These are phyloP conservation scores for Elysia chlorotica DNA, from an alignment of 1,140 invertebrate genomes.

Conservation along the genomic window DNA sequence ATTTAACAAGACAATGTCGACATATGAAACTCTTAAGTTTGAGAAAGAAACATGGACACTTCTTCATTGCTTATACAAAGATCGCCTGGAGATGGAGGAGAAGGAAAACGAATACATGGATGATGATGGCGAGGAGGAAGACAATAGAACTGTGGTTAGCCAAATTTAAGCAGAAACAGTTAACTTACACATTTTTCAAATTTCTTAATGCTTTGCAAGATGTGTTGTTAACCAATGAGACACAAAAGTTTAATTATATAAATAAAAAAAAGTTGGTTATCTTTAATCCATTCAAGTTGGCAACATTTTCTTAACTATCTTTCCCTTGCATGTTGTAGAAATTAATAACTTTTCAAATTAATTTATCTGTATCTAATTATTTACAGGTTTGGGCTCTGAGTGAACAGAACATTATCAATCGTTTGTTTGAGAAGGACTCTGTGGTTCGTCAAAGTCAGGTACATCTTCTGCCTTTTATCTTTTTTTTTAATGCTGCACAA, in stretches of 20 bases:
- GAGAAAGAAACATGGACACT: slow-evolving; percentile 89
- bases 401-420: slow-evolving; percentile 70
- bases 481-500: background rate
- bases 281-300: background rate
- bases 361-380: background rate
- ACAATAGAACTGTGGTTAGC: too few species aligned
- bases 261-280: background rate
- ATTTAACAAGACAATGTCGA: slow-evolving; percentile 41
- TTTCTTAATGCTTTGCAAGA: background rate
- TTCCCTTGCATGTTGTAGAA: background rate
- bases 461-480: slow-evolving; percentile 8
- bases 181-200: too few species aligned
- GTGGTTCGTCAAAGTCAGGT: slow-evolving; percentile 70
- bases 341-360: background rate
- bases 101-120: slow-evolving; percentile 62
- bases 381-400: slow-evolving; percentile 51
- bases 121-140: slow-evolving; percentile 3
- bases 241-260: background rate
- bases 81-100: slow-evolving; percentile 67
- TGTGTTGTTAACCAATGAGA: too few species aligned
- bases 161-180: too few species aligned
- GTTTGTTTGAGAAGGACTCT: slow-evolving; percentile 71
- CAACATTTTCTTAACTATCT: background rate
- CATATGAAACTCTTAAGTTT: slow-evolving; percentile 56
- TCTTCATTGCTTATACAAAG: slow-evolving; percentile 78